Base-by-base conservation (phyloP, 2,113 vertebrate genomes). In the Sylvia atricapilla region DNA sequence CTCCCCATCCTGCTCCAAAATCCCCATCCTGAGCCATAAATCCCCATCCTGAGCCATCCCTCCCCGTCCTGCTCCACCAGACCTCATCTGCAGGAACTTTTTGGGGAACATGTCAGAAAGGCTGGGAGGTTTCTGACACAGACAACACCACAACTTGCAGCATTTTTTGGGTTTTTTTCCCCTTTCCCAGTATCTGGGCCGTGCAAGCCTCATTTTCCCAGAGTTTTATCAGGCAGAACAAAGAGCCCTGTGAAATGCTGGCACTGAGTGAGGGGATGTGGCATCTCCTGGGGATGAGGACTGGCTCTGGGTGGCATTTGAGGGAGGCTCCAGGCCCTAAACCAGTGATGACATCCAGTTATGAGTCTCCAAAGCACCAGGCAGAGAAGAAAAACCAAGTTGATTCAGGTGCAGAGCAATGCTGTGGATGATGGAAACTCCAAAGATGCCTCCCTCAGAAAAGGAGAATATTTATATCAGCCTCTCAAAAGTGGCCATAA, bases 351-450 rank as follows among this genome's bases (percentile, higher is more conserved):
- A 83, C 92, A 93, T 46, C 83, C 92, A 80, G 23, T 30, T 58
- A 60, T 43, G 22, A 56, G 15, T 10, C 92, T 69, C 62, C 53
- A 33, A 62, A 94, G 94, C 94, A 58, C 70, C 74, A 23, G 20
- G 39, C 39, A 52, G 92, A 68, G 64, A 79, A 83, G 62, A 16
- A 84, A 91, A 81, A 37, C 37, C 79, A 66, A 92, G 63, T 74
- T 88, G 69, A 96, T 88, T 47, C 92, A 86, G 90, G 72, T 83
- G 68, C 92, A 82, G 72, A 50, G 80, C 76, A 52, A 37, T 1
- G 46, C 4, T 46, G 15, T 1, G 30, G 53, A 39, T 2, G 1
- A 31, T 0, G 63, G 60, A 30, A 89, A 63, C 21, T 16, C n/a
- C 6, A 31, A 52, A 85, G 53, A 20, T 6, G 53, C 49, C 58